phyloP scores from a whole-genome alignment of 2,113 vertebrate genomes.

The Ardeotis arabs region DNA sequence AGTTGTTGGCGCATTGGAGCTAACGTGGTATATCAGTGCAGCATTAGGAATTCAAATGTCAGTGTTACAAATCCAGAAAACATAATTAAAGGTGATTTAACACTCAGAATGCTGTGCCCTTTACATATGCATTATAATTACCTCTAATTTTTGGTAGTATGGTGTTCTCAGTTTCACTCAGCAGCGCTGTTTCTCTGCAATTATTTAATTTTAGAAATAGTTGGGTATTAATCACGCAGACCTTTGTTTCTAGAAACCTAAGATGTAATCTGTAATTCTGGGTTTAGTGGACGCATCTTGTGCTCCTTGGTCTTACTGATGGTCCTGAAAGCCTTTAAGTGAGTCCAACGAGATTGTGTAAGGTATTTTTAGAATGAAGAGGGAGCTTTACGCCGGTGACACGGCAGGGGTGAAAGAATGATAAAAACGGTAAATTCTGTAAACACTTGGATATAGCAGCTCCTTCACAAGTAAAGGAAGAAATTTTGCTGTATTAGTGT shows the following conservation, averaged over 20 bases:
- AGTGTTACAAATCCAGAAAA: constrained; percentile 40
- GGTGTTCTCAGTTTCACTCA: background rate
- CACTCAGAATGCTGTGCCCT: constrained; percentile 21
- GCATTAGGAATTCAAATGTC: constrained; percentile 45
- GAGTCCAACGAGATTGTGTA: background rate
- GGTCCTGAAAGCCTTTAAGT: background rate
- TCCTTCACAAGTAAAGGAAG: background rate
- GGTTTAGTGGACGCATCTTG: background rate
- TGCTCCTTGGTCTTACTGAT: background rate
- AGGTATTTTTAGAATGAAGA: background rate
- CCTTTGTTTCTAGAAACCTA: background rate
- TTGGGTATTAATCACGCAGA: background rate
- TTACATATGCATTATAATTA: constrained; percentile 15
- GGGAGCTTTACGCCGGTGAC: background rate
- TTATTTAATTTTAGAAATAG: constrained; percentile 53
- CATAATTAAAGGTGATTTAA: constrained; percentile 55
- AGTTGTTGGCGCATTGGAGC: constrained; percentile 44
- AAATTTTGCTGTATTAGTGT: background rate
- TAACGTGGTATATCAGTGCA: background rate
- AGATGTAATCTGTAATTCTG: background rate
- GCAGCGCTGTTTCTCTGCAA: constrained; percentile 12
- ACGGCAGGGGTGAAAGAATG: background rate
- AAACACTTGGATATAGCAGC: background rate
- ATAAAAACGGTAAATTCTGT: fast-evolving
- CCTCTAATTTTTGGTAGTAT: constrained; percentile 40